Conservation (phyloP, 2,797 vertebrate species). For the Fratercula arctica region DNA sequence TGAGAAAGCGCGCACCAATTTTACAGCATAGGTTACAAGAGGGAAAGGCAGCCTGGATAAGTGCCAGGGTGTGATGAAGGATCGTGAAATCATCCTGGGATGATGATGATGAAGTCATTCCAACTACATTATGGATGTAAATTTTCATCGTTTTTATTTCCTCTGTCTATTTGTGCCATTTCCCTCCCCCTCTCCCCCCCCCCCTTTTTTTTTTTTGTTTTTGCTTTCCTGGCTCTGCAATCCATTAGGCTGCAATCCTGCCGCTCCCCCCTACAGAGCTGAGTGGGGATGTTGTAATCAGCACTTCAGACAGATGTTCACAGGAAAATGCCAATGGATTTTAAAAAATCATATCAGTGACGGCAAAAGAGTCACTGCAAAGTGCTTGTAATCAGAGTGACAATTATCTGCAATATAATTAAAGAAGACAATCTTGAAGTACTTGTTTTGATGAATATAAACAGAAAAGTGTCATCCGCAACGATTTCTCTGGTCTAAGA, state of each 20-base stretch:
- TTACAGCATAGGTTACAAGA: neutral
- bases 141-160: neutral
- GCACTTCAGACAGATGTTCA: conserved; percentile 31
- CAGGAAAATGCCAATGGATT: neutral
- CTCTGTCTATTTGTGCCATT: neutral
- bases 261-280: neutral
- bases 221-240: neutral
- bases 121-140: neutral
- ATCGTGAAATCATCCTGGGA: neutral
- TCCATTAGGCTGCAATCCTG: neutral
- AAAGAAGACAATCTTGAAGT: neutral
- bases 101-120: neutral
- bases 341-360: neutral
- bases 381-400: conserved; percentile 38
- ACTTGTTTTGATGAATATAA: neutral
- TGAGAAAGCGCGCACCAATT: neutral
- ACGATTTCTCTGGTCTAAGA: neutral
- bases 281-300: conserved; percentile 29
- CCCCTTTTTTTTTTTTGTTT: too few relatives aligned
- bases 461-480: neutral
- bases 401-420: conserved; percentile 4
- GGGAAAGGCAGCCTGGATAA: neutral
- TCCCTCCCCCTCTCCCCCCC: too few relatives aligned
- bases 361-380: neutral
- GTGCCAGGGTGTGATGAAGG: neutral